phyloP scores from a whole-genome alignment of 30 jellyfish, hydroid and myxozoan genomes.

The Chrysaora quinquecirrha region DNA sequence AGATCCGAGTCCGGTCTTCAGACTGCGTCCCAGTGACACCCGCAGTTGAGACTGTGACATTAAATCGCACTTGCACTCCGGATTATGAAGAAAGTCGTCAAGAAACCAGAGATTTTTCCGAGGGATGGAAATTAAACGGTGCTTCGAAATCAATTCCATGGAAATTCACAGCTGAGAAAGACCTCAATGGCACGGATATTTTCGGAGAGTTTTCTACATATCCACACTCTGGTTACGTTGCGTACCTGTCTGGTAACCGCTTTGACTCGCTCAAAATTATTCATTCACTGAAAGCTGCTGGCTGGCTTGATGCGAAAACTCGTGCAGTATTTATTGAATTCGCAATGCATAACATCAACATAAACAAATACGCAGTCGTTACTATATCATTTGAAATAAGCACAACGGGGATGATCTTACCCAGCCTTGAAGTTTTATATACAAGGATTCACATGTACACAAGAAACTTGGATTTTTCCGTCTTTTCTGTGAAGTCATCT shows the following conservation, averaged over 20 bases:
- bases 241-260: background rate
- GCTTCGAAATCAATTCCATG: constrained; percentile 25
- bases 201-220: constrained; percentile 36
- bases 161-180: constrained; percentile 42
- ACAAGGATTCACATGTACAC: constrained; percentile 59
- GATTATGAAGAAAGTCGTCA: constrained; percentile 9
- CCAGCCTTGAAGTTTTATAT: constrained; percentile 41
- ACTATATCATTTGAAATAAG: constrained; percentile 65
- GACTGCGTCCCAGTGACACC: constrained; percentile 27
- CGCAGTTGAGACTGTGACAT: constrained; percentile 40
- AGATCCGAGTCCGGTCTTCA: constrained; percentile 44
- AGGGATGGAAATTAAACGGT: constrained; percentile 14
- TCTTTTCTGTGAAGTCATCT: constrained; percentile 71
- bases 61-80: constrained; percentile 16
- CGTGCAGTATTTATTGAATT: constrained; percentile 73
- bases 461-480: constrained; percentile 71
- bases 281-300: constrained; percentile 33
- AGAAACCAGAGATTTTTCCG: constrained; percentile 28
- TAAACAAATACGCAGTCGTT: constrained; percentile 47
- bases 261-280: background rate
- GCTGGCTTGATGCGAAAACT: constrained; percentile 80
- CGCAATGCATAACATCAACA: constrained; percentile 53
- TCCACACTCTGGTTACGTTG: constrained; percentile 59
- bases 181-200: constrained; percentile 38
- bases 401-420: constrained; percentile 55